phyloP scores from a whole-genome alignment of 2,797 vertebrate genomes.

The Crax fasciolata region DNA sequence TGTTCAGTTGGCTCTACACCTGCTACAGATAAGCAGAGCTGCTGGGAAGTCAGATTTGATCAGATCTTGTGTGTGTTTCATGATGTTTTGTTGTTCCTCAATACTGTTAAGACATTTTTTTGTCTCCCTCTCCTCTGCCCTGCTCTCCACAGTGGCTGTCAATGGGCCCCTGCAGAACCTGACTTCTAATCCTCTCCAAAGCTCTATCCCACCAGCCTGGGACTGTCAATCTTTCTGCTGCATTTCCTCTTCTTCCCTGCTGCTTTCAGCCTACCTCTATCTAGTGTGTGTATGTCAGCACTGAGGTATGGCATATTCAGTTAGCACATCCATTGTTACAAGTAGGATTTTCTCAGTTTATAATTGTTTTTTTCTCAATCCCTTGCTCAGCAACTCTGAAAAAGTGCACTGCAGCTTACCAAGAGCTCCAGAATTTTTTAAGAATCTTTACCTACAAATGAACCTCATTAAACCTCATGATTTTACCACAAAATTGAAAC shows the following conservation, averaged over 20 bases:
- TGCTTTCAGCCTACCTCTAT: neutral
- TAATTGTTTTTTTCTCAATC: neutral
- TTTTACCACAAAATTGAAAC: neutral
- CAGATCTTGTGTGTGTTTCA: neutral
- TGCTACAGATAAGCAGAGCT: neutral
- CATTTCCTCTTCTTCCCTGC: neutral
- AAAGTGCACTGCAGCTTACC: neutral
- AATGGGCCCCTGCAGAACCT: fast-evolving
- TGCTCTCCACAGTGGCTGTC: fast-evolving
- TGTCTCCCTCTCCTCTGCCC: neutral
- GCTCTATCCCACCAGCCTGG: neutral
- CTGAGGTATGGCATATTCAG: neutral
- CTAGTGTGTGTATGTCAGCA: neutral
- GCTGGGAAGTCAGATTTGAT: neutral
- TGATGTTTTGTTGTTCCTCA: neutral
- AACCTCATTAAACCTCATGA: neutral
- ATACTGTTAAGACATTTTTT: neutral
- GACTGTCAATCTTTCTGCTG: neutral
- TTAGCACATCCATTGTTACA: neutral
- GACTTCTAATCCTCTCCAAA: neutral
- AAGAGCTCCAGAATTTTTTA: neutral
- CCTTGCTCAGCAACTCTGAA: neutral
- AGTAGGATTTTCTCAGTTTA: neutral
- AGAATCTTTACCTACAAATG: neutral
- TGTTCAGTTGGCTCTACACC: neutral